Evolutionary conservation across 2,113 vertebrate genomes (phyloP), one percentile per base, ranked within the genome.

Genomic region (Dasyornis broadbenti): DNA sequence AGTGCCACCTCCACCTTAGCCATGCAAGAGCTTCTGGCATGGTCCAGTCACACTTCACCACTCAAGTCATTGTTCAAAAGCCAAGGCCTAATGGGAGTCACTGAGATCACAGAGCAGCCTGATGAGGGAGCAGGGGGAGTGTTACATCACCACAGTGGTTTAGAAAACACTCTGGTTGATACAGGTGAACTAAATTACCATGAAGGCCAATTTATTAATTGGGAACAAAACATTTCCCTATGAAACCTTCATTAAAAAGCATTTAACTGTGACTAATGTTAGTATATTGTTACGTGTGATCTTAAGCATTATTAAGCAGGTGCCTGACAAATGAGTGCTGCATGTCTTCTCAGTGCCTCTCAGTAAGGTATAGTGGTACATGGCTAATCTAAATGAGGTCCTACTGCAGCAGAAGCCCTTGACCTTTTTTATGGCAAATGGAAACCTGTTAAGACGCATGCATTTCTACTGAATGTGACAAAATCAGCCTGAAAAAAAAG

Each of bases 191-290:
- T 69, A 68, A 72, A 72, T 57, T 71, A 84, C 27, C 39, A 56
- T 37, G 57, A 90, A 72, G 45, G 28, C 45, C 3, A 1, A 72
- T 61, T 66, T 91, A 77, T 80, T 82, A 80, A 65, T 28, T 72
- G 26, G 45, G 63, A 91, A 70, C 24, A 75, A 91, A 95, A 57
- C 12, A 53, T 75, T 60, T 54, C n/a, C 35, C 40, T 61, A n/a
- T 69, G 78, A 79, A 90, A 82, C n/a, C 40, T 77, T 90, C 54
- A 80, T 88, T 80, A 69, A 82, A 89, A 92, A 86, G 26, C 13
- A 42, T 61, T 88, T 85, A 68, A 42, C 63, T 82, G 45, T 94
- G 85, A 96, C 63, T 88, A 69, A 96, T 79, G n/a, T 68, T 72
- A 63, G 35, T 39, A 30, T 81, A 81, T 47, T n/a, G 26, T 70